Evolutionary conservation across 2,888 invertebrate species (phyloP).

Genomic region (Cistogaster globosa): DNA sequence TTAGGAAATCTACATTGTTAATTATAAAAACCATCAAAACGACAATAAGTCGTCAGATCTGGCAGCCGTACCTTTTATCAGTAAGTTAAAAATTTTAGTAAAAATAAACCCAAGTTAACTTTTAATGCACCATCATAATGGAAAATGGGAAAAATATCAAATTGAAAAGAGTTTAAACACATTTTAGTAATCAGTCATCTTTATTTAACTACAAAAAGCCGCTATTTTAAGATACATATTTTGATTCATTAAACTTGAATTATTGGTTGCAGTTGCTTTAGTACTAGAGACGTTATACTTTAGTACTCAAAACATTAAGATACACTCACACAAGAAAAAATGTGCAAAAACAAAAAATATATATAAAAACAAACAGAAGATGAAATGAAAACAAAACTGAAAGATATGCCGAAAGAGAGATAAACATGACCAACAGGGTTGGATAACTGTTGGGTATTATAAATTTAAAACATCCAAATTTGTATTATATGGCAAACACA

Average conservation of each 20-base stretch:
- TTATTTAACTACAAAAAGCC: conserved; percentile 53
- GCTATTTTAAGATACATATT: conserved; percentile 43
- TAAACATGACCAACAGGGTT: not conserved
- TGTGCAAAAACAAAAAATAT: conserved; percentile 19
- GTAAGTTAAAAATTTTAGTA: no score
- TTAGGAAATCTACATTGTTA: no score
- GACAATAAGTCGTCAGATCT: no score
- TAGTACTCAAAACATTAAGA: not conserved
- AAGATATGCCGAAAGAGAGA: conserved; percentile 19
- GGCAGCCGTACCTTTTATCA: no score
- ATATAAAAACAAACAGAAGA: conserved; percentile 9
- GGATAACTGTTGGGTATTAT: not conserved
- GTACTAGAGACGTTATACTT: not conserved
- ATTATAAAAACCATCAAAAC: no score
- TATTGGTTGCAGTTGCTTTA: not conserved
- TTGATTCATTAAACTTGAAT: conserved; percentile 23
- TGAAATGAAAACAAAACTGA: not conserved
- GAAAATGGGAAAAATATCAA: not conserved
- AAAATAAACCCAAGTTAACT: no score
- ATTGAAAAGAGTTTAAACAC: not conserved
- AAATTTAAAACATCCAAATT: no score
- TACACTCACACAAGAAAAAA: not conserved
- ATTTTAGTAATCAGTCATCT: conserved; percentile 19
- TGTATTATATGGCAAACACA: no score
- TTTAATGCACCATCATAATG: no score